A percentile compares a stretch with the other conserved stretches of the same genome.
Conservation (phyloP, 1,140 invertebrate genomes). For the Melanaphis sacchari region DNA sequence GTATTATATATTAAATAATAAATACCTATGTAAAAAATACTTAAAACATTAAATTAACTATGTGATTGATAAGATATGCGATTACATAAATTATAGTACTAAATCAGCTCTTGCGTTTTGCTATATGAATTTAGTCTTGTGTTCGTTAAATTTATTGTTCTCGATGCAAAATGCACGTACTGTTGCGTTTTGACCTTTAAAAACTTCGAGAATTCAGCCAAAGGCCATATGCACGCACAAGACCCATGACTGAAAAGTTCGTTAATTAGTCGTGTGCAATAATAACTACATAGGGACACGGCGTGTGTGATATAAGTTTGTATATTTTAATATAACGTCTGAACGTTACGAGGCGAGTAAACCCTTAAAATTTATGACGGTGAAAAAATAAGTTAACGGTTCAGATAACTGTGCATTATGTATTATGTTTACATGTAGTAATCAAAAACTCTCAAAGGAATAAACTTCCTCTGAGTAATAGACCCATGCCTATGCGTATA, state of each 20-base stretch:
- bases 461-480: background rate
- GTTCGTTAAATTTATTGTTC: background rate
- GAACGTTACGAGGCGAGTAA: background rate
- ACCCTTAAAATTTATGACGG: background rate
- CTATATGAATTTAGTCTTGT: background rate
- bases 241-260: background rate
- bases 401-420: background rate
- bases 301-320: background rate
- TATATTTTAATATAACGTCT: background rate
- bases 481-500: background rate
- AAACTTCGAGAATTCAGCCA: background rate
- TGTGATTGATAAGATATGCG: background rate
- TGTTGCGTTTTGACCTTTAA: background rate
- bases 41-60: background rate
- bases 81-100: background rate
- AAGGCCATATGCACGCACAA: background rate
- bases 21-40: background rate
- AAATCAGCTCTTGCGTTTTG: background rate
- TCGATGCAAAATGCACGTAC: background rate
- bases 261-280: conserved; percentile 22
- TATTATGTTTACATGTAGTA: background rate
- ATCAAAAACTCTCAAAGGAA: conserved; percentile 4
- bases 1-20: background rate
- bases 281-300: background rate
- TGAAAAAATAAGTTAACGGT: background rate